These are phyloP conservation scores for Hypocryptadius cinnamomeus DNA, from an alignment of 2,113 vertebrate species.

Conservation along the genomic window DNA sequence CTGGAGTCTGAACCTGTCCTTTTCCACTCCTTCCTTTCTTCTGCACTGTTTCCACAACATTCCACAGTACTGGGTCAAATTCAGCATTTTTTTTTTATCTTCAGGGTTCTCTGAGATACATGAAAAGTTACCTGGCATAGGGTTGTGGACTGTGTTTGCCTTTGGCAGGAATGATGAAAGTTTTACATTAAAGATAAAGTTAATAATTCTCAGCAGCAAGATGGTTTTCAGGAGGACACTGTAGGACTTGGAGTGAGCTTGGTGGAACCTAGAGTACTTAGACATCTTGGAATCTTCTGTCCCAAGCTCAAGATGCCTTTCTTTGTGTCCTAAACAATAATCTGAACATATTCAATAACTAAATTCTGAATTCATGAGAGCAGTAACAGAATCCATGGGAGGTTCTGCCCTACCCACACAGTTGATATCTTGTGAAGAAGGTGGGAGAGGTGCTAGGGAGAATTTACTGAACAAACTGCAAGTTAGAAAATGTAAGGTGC, in stretches of 20 bases:
- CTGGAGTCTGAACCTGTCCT: neutral
- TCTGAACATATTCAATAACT: neutral
- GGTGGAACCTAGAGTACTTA: neutral
- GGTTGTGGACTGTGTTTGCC: neutral
- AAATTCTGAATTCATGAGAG: neutral
- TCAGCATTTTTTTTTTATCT: neutral
- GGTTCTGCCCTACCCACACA: neutral
- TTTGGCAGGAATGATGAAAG: neutral
- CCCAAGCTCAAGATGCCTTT: neutral
- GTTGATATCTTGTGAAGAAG: neutral
- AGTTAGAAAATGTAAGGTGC: neutral
- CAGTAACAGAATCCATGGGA: neutral
- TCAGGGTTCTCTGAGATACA: neutral
- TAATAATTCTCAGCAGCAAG: neutral
- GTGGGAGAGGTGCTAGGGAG: neutral
- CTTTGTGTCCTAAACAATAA: neutral
- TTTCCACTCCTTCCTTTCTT: neutral
- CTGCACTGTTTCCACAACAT: neutral
- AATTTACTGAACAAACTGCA: neutral
- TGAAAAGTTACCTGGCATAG: neutral
- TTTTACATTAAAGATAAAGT: neutral
- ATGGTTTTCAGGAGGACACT: neutral
- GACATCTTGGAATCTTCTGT: neutral
- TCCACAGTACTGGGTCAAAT: neutral
- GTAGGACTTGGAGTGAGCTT: neutral